These are phyloP conservation scores for Cylindroiulus punctatus DNA, from an alignment of 2,888 invertebrate genomes.

Conservation along the genomic window DNA sequence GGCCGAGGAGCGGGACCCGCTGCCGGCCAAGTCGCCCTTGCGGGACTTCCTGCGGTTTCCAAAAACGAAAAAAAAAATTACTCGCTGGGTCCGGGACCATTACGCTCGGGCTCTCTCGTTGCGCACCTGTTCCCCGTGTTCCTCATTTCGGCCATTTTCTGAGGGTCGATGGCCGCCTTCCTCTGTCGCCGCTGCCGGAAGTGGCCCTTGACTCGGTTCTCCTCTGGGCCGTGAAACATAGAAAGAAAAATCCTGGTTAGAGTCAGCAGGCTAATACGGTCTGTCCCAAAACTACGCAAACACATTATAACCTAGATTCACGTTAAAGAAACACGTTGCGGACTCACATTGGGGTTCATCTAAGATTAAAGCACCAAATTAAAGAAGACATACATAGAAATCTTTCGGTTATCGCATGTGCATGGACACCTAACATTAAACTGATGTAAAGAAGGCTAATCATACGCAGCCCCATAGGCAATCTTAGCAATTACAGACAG, in stretches of 20 bases:
- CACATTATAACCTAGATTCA: too few species aligned
- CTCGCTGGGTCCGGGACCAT: background rate
- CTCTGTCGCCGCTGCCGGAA: constrained; percentile 61
- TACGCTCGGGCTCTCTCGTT: background rate
- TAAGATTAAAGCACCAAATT: too few species aligned
- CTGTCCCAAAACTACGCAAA: too few species aligned
- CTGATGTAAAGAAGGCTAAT: too few species aligned
- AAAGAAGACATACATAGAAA: too few species aligned
- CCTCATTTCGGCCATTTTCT: constrained; percentile 57
- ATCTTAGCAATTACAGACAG: too few species aligned
- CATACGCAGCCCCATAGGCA: too few species aligned
- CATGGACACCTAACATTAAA: too few species aligned
- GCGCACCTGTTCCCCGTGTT: constrained; percentile 56
- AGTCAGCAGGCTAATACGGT: too few species aligned
- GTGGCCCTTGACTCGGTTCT: constrained; percentile 60
- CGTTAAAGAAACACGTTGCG: too few species aligned
- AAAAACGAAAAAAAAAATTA: background rate
- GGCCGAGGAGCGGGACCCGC: background rate
- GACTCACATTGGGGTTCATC: too few species aligned
- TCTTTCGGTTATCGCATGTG: too few species aligned
- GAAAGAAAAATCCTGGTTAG: background rate
- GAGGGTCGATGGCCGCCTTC: constrained; percentile 59
- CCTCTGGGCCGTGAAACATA: constrained; percentile 58
- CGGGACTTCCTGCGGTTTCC: constrained; percentile 56
- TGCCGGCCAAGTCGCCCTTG: constrained; percentile 58